phyloP scores from a whole-genome alignment of 2,113 vertebrate genomes.

The Chloroceryle aenea region DNA sequence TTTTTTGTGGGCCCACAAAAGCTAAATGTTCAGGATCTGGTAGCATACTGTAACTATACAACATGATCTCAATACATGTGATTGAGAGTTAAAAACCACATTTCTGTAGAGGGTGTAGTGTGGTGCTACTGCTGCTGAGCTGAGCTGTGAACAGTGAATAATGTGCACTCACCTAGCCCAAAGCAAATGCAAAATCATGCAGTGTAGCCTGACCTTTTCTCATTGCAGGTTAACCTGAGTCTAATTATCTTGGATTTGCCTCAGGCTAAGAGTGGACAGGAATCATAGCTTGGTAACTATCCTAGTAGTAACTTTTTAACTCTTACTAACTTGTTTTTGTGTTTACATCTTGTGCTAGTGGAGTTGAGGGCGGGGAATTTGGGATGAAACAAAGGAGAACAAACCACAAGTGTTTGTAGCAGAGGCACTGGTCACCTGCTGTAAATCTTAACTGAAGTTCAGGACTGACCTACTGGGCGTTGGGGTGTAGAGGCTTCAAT shows the following conservation, averaged over 20 bases:
- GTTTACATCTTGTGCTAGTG: neutral
- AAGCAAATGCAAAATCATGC: slow-evolving; percentile 63
- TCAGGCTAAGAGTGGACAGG: slow-evolving; percentile 25
- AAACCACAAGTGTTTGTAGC: neutral
- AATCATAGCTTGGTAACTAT: neutral
- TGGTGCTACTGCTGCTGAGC: neutral
- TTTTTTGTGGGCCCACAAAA: neutral
- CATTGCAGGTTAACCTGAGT: slow-evolving; percentile 51
- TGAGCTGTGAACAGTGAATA: slow-evolving; percentile 26
- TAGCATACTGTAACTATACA: neutral
- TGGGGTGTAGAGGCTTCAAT: neutral
- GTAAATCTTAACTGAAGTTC: neutral
- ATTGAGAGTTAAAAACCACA: neutral
- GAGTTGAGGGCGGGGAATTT: neutral
- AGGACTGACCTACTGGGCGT: neutral
- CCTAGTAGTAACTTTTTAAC: slow-evolving; percentile 18
- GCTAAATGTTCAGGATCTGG: neutral
- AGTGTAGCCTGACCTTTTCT: slow-evolving; percentile 52
- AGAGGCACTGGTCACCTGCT: neutral
- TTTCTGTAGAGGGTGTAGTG: neutral
- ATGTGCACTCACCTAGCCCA: slow-evolving; percentile 20
- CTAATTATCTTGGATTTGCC: slow-evolving; percentile 55
- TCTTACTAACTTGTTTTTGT: slow-evolving; percentile 5
- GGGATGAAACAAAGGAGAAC: neutral
- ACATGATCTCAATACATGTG: neutral